Percentiles rank a stretch among this genome's conserved stretches.
Conservation (phyloP, 2,888 invertebrate genomes). For the Sarcophaga subvicina region DNA sequence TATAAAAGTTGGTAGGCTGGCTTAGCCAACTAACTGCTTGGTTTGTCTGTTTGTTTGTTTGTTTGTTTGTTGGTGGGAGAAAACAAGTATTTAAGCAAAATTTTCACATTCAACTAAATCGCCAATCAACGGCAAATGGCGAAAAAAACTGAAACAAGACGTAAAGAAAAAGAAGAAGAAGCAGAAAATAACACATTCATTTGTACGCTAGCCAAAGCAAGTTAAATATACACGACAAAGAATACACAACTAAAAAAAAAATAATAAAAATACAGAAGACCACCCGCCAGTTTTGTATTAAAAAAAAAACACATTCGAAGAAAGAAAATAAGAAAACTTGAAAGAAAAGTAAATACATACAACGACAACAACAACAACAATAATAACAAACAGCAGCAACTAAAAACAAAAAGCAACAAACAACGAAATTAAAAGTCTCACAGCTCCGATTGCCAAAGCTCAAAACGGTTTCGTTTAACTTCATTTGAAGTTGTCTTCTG, state of each 20-base stretch:
- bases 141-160: slow-evolving; percentile 3
- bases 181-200: not conserved
- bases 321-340: slow-evolving; percentile 15
- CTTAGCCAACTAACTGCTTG: slow-evolving; percentile 6
- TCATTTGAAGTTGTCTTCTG: slow-evolving; percentile 45
- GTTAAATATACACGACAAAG: not conserved
- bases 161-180: not conserved
- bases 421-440: slow-evolving; percentile 40
- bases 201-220: not conserved
- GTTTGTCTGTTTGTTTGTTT: slow-evolving; percentile 2
- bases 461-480: slow-evolving; percentile 48
- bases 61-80: slow-evolving; percentile 56
- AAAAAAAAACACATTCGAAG: slow-evolving; percentile 7
- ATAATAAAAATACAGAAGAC: slow-evolving; percentile 48
- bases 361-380: slow-evolving; percentile 15
- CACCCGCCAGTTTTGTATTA: slow-evolving; percentile 64
- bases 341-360: slow-evolving; percentile 16
- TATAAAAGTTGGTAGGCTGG: not conserved
- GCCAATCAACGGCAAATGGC: slow-evolving; percentile 35
- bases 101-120: slow-evolving; percentile 65
- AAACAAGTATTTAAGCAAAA: slow-evolving; percentile 68
- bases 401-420: slow-evolving; percentile 3
- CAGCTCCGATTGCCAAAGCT: slow-evolving; percentile 34
- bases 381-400: not conserved
- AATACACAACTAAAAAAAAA: slow-evolving; percentile 24